Percentiles rank a stretch among this genome's conserved stretches.
Evolutionary conservation across 2,888 invertebrate genomes (phyloP).

Genomic region (Hypomecis atomaria): DNA sequence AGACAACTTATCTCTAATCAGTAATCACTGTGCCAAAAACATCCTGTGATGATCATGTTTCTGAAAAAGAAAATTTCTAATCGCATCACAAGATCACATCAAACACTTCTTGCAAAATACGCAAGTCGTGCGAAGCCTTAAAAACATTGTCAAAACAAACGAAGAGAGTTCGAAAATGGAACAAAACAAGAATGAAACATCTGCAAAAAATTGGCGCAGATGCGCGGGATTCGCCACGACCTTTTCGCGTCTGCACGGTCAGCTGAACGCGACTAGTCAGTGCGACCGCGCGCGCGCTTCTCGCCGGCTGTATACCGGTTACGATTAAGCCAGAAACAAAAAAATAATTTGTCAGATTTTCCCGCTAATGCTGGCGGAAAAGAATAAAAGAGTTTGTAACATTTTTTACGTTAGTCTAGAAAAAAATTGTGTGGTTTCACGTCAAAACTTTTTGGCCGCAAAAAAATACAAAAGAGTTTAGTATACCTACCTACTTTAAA

Average conservation of each 20-base stretch:
- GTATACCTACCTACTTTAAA: no score
- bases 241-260: conserved; percentile 48
- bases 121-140: not conserved
- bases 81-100: not conserved
- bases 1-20: no score
- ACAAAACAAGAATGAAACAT: conserved; percentile 31
- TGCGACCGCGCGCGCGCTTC: conserved; percentile 52
- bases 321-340: conserved; percentile 15
- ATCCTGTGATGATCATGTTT: no score
- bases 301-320: conserved; percentile 39
- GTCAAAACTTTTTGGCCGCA: no score
- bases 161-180: conserved; percentile 29
- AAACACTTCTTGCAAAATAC: not conserved
- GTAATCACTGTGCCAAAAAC: no score
- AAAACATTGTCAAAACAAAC: not conserved
- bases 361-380: conserved; percentile 14
- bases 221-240: conserved; percentile 47
- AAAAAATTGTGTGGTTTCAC: no score
- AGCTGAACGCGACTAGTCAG: conserved; percentile 45
- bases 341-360: conserved; percentile 10
- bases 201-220: conserved; percentile 51
- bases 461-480: no score
- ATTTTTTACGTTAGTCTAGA: no score
- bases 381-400: not conserved
- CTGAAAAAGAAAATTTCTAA: no score